Evolutionary conservation across 1,140 invertebrate species (phyloP).

Genomic region (Thrips palmi): DNA sequence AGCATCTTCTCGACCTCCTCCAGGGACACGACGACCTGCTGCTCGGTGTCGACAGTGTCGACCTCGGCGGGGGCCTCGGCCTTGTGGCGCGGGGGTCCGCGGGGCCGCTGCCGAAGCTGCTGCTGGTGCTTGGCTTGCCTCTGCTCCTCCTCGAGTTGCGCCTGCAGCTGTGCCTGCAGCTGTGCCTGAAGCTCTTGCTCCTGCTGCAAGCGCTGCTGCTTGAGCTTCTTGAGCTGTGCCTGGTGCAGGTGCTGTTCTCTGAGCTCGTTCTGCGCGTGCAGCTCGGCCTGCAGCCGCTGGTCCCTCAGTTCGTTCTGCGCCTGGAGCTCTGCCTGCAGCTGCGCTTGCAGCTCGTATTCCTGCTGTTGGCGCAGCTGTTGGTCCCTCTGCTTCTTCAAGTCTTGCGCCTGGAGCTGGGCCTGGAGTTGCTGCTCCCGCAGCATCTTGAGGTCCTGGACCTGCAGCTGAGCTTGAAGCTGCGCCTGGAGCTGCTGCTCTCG

Average conservation of each 20-base stretch:
- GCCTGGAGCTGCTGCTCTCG: background rate
- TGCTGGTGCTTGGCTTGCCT: background rate
- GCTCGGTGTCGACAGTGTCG: too few species aligned
- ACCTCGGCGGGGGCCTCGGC: too few species aligned
- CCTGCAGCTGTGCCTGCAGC: conserved; percentile 1
- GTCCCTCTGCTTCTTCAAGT: background rate
- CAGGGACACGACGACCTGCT: too few species aligned
- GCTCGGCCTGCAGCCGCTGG: background rate
- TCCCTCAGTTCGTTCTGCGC: background rate
- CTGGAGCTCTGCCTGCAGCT: background rate
- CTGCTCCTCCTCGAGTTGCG: background rate
- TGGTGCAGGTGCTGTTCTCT: background rate
- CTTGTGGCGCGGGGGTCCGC: conserved; percentile 1
- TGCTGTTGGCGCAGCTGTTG: background rate
- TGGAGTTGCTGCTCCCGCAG: conserved; percentile 6
- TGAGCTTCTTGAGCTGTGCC: background rate
- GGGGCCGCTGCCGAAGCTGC: background rate
- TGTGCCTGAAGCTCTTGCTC: background rate
- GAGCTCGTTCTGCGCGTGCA: background rate
- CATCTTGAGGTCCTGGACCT: conserved; percentile 1
- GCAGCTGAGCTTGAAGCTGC: conserved; percentile 1
- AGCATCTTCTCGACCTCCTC: too few species aligned
- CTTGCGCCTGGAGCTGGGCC: conserved; percentile 1
- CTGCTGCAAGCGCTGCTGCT: too few species aligned
- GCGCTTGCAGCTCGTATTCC: background rate